Evolutionary conservation across 2,113 vertebrate genomes (phyloP).

Genomic region (Micronycteris hirsuta): DNA sequence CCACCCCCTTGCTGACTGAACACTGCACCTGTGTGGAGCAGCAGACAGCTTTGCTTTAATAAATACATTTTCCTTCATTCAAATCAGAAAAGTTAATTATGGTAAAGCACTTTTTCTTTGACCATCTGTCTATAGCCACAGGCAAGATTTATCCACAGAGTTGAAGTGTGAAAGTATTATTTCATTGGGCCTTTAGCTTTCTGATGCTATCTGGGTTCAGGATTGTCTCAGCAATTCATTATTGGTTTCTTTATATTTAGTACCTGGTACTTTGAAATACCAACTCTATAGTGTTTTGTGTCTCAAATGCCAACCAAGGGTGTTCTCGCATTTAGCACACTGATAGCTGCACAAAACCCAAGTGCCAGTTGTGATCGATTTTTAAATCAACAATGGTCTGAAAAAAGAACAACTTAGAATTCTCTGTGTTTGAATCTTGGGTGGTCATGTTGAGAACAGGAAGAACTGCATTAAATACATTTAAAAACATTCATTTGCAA

Average conservation of each 20-base stretch:
- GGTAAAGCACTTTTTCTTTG: constrained; percentile 80
- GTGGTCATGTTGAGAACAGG: constrained; percentile 72
- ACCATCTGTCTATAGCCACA: constrained; percentile 78
- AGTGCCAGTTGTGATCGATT: constrained; percentile 62
- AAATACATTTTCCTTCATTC: constrained; percentile 76
- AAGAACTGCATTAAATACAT: constrained; percentile 74
- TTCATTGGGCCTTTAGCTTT: constrained; percentile 70
- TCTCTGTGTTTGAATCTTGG: constrained; percentile 74
- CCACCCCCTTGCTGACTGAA: constrained; percentile 52
- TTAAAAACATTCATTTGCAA: constrained; percentile 76
- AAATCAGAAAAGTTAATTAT: constrained; percentile 74
- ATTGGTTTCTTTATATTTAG: constrained; percentile 66
- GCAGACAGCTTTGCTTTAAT: constrained; percentile 65
- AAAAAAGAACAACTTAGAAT: constrained; percentile 74
- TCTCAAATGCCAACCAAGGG: constrained; percentile 47
- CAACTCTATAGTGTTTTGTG: constrained; percentile 46
- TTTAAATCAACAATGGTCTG: constrained; percentile 64
- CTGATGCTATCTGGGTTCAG: constrained; percentile 57
- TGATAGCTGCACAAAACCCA: constrained; percentile 57
- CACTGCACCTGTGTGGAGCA: constrained; percentile 61
- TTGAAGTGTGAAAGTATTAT: constrained; percentile 73
- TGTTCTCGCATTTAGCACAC: constrained; percentile 44
- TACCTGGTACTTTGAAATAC: constrained; percentile 53
- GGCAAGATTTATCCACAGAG: constrained; percentile 79
- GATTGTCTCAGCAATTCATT: constrained; percentile 82